These are phyloP conservation scores for Onychorhynchus coronatus DNA, from an alignment of 2,113 vertebrate species.

Conservation along the genomic window DNA sequence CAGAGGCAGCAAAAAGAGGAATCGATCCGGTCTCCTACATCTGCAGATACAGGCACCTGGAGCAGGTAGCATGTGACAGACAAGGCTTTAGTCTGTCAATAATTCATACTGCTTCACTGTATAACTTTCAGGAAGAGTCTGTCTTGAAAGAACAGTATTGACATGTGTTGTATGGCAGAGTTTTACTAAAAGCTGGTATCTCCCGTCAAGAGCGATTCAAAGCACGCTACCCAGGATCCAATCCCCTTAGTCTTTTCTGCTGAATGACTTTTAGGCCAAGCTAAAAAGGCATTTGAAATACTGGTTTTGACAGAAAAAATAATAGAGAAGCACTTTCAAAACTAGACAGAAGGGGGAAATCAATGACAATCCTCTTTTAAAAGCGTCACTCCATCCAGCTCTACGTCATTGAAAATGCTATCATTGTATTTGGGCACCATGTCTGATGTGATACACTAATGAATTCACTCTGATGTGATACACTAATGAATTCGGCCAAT, in stretches of 20 bases:
- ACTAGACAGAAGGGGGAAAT: background rate
- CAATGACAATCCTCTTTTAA: background rate
- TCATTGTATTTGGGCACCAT: background rate
- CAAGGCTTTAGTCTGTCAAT: conserved; percentile 13
- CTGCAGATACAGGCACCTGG: conserved; percentile 16
- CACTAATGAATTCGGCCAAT: background rate
- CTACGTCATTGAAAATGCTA: background rate
- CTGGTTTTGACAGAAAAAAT: background rate
- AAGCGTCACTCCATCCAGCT: background rate
- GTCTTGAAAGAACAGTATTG: conserved; percentile 31
- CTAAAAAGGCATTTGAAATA: background rate
- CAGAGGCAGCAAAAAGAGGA: conserved; percentile 32
- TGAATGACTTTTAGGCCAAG: background rate
- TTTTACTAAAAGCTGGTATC: background rate
- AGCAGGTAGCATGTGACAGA: conserved; percentile 18
- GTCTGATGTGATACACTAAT: background rate
- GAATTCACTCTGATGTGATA: background rate
- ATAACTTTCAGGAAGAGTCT: conserved; percentile 2
- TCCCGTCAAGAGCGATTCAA: background rate
- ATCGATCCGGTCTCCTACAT: background rate
- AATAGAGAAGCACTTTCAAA: background rate
- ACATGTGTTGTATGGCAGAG: background rate
- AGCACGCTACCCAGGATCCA: background rate
- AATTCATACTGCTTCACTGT: conserved; percentile 18
- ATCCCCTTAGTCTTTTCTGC: background rate